Conservation (phyloP, 92 coral and sea anemone genomes). For the Blastomussa wellsi region DNA sequence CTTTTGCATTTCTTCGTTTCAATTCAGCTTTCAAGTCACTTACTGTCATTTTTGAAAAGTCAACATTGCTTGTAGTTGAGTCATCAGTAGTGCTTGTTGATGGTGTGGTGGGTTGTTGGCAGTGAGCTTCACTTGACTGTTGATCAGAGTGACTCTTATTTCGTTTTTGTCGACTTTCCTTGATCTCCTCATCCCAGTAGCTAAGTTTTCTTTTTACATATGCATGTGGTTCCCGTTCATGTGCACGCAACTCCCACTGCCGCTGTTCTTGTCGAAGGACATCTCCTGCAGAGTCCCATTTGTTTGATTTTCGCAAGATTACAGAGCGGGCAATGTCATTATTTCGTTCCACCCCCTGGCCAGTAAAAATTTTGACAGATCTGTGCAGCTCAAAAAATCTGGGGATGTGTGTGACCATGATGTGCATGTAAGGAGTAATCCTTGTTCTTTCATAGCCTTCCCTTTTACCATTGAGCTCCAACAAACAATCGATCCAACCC, state of each 20-base stretch:
- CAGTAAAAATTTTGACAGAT: conserved; percentile 5
- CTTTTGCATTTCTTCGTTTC: conserved; percentile 45
- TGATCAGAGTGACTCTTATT: conserved; percentile 2
- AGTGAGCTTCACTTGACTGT: conserved; percentile 21
- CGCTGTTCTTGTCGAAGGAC: conserved; percentile 32
- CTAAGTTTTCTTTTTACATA: conserved; percentile 27
- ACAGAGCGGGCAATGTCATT: conserved; percentile 45
- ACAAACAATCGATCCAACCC: conserved; percentile 35
- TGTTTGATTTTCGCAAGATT: conserved; percentile 54
- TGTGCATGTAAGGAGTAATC: conserved; percentile 58
- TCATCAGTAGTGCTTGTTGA: not conserved
- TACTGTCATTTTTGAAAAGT: conserved; percentile 46
- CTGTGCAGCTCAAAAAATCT: conserved; percentile 34
- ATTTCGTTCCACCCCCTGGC: conserved; percentile 59
- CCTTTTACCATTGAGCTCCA: conserved; percentile 44
- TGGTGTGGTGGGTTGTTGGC: not conserved
- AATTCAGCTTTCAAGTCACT: conserved; percentile 45
- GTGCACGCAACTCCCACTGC: conserved; percentile 33
- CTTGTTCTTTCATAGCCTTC: conserved; percentile 47
- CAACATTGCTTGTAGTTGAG: too few species aligned
- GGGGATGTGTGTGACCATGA: conserved; percentile 58
- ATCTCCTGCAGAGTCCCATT: conserved; percentile 50
- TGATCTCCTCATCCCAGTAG: conserved; percentile 44
- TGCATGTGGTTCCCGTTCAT: conserved; percentile 15
- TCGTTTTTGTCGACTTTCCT: conserved; percentile 31